These are phyloP conservation scores for Morone saxatilis DNA, from an alignment of 2,113 vertebrate species.

Conservation along the genomic window DNA sequence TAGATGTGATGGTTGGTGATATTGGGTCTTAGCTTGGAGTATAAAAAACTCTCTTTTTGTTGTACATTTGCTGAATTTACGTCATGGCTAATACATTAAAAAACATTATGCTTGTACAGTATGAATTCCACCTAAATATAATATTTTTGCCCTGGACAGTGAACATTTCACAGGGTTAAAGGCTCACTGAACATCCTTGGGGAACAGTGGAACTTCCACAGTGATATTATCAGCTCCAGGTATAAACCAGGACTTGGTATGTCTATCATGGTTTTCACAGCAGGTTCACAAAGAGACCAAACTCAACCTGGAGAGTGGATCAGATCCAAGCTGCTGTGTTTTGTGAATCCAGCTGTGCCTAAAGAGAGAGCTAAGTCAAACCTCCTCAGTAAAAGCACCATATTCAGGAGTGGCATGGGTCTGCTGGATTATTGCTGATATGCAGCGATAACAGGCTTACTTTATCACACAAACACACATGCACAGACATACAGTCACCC, in stretches of 20 bases:
- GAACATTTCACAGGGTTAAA: constrained; percentile 18
- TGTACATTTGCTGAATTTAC: neutral
- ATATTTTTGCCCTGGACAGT: neutral
- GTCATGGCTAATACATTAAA: neutral
- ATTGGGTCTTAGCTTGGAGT: no score
- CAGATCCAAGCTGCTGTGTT: constrained; percentile 48
- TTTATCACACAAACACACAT: constrained; percentile 39
- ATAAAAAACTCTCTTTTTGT: neutral
- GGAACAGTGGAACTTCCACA: constrained; percentile 22
- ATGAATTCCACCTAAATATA: neutral
- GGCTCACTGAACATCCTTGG: constrained; percentile 28
- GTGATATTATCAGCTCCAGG: constrained; percentile 50
- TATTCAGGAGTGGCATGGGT: constrained; percentile 53
- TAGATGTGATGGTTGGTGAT: no score
- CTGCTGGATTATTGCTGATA: constrained; percentile 63
- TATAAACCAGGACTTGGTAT: constrained; percentile 43
- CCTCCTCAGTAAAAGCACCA: constrained; percentile 47
- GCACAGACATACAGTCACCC: constrained; percentile 25
- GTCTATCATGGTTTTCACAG: constrained; percentile 59
- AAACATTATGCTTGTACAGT: neutral
- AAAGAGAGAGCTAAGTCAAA: constrained; percentile 47
- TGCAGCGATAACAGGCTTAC: constrained; percentile 44
- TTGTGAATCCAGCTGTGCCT: constrained; percentile 70
- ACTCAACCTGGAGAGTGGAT: constrained; percentile 36
- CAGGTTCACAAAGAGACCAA: constrained; percentile 33